Evolutionary conservation across 2,888 invertebrate species (phyloP).

Genomic region (Ormyrus labotus): DNA sequence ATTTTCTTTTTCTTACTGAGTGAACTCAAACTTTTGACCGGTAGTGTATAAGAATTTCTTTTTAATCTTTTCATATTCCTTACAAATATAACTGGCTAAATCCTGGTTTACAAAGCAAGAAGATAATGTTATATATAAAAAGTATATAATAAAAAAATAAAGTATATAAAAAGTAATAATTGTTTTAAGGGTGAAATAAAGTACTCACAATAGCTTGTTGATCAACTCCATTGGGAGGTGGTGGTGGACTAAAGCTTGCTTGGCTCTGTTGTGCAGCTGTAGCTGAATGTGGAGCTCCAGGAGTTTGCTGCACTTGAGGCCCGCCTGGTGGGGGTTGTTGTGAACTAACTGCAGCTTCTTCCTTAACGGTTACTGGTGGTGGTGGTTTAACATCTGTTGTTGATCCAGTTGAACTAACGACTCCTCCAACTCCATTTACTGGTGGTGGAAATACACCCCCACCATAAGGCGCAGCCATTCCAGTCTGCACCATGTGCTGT

Average conservation of each 20-base stretch:
- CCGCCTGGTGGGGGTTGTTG: conserved; percentile 71
- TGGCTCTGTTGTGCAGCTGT: conserved; percentile 69
- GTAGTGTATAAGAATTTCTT: too few species aligned
- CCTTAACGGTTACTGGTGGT: conserved; percentile 74
- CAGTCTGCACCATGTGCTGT: conserved; percentile 96
- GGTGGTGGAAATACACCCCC: conserved; percentile 79
- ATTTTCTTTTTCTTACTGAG: too few species aligned
- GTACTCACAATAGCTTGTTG: conserved; percentile 73
- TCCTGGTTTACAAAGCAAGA: too few species aligned
- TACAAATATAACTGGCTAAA: too few species aligned
- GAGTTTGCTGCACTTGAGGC: conserved; percentile 72
- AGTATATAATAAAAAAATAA: too few species aligned
- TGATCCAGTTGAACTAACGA: conserved; percentile 77
- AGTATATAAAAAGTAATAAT: too few species aligned
- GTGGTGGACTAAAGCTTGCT: conserved; percentile 78
- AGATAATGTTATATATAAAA: too few species aligned
- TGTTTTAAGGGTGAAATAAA: background rate
- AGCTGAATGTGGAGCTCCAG: conserved; percentile 69
- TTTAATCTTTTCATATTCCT: too few species aligned
- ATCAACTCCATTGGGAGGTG: conserved; percentile 77
- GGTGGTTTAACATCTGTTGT: conserved; percentile 77
- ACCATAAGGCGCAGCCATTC: conserved; percentile 86
- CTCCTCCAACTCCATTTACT: conserved; percentile 76
- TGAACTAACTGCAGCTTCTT: conserved; percentile 71
- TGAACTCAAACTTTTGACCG: too few species aligned